These are phyloP conservation scores for Notothenia rossii DNA, from an alignment of 2,113 vertebrate species.

Conservation along the genomic window DNA sequence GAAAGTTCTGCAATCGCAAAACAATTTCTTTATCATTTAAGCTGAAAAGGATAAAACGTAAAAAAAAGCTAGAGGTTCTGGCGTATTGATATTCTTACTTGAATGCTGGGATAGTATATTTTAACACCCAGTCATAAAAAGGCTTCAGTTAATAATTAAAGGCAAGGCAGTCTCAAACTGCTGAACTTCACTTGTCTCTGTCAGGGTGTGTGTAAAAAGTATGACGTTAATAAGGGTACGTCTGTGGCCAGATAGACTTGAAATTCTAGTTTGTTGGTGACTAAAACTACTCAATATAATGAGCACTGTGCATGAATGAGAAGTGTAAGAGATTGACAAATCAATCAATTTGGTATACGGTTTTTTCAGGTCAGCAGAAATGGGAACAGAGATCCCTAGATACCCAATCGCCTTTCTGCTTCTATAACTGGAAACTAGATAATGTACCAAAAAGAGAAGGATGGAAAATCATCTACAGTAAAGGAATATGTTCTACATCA, in stretches of 20 bases:
- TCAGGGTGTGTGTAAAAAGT: constrained; percentile 31
- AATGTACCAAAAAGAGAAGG: constrained; percentile 10
- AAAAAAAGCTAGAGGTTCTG: not conserved
- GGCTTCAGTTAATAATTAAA: not conserved
- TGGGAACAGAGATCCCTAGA: constrained; percentile 17
- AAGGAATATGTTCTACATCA: not conserved
- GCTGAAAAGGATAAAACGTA: not conserved
- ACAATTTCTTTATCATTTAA: not conserved
- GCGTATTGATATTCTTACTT: not conserved
- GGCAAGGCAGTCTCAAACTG: not conserved
- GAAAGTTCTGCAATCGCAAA: not conserved
- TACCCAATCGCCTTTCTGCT: not conserved
- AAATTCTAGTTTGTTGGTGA: constrained; percentile 23
- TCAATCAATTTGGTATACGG: constrained; percentile 28
- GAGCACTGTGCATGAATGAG: not conserved
- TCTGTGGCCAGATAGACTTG: constrained; percentile 6
- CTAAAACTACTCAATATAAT: not conserved
- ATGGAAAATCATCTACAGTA: not conserved
- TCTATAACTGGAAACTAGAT: not conserved
- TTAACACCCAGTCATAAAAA: not conserved
- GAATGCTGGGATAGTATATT: not conserved
- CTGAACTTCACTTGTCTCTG: not conserved
- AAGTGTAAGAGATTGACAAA: not conserved
- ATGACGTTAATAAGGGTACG: not conserved
- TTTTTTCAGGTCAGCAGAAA: constrained; percentile 34